Percentiles rank a stretch among this genome's conserved stretches.
Conservation (phyloP, 2,113 vertebrate genomes). For the Carettochelys insculpta region DNA sequence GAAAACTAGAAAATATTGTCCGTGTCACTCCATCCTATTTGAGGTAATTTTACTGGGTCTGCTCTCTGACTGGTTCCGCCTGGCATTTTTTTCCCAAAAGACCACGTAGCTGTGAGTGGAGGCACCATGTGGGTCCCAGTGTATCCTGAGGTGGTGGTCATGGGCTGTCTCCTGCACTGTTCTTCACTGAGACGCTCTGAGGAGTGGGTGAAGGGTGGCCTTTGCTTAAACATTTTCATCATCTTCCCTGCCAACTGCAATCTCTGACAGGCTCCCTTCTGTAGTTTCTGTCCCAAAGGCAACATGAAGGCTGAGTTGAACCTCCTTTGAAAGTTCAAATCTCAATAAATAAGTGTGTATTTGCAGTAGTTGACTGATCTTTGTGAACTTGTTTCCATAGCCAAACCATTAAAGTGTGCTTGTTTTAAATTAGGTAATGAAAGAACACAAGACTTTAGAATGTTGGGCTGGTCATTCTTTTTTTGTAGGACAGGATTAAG, state of each 20-base stretch:
- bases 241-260: background rate
- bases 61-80: background rate
- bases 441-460: background rate
- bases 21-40: background rate
- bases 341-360: background rate
- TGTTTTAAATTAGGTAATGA: rapidly evolving
- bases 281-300: constrained; percentile 1
- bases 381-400: background rate
- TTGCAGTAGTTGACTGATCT: background rate
- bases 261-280: background rate
- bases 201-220: background rate
- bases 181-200: background rate
- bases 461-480: background rate
- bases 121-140: background rate
- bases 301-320: background rate
- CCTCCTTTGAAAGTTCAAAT: background rate
- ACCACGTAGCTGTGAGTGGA: background rate
- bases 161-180: rapidly evolving
- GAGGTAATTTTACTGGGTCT: background rate
- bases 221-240: background rate
- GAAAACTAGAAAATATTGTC: background rate
- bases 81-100: background rate
- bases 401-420: background rate
- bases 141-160: background rate
- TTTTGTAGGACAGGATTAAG: background rate